phyloP scores from a whole-genome alignment of 2,888 invertebrate species.

The Dinocampus coccinellae region DNA sequence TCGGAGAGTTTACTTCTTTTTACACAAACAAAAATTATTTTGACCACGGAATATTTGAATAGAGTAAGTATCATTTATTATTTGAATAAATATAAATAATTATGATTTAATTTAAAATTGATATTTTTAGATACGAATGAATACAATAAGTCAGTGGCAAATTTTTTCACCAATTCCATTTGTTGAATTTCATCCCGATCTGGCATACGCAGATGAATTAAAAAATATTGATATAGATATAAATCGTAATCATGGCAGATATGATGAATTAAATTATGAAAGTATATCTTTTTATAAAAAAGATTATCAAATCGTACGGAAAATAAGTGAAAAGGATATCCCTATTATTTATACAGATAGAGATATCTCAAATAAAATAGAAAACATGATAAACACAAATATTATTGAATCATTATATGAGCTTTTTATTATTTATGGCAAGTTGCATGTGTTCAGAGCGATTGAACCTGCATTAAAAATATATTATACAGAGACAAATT shows the following conservation, averaged over 20 bases:
- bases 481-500: slow-evolving; percentile 68
- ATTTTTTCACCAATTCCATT: slow-evolving; percentile 94
- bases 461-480: slow-evolving; percentile 84
- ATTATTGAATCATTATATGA: slow-evolving; percentile 74
- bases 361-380: slow-evolving; percentile 73
- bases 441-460: slow-evolving; percentile 81
- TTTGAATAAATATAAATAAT: slow-evolving; percentile 10
- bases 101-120: neutral
- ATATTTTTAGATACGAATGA: slow-evolving; percentile 85
- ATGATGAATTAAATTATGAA: slow-evolving; percentile 80
- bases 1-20: slow-evolving; percentile 81
- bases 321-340: slow-evolving; percentile 63
- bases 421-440: slow-evolving; percentile 78
- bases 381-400: slow-evolving; percentile 67
- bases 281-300: slow-evolving; percentile 86
- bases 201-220: slow-evolving; percentile 67
- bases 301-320: slow-evolving; percentile 74
- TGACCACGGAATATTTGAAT: slow-evolving; percentile 89
- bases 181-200: slow-evolving; percentile 85
- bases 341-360: slow-evolving; percentile 77
- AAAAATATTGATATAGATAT: slow-evolving; percentile 75
- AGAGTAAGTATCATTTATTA: slow-evolving; percentile 72
- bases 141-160: slow-evolving; percentile 90
- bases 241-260: slow-evolving; percentile 83
- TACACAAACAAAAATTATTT: slow-evolving; percentile 77